Evolutionary conservation across 2,797 vertebrate species (phyloP).

Genomic region (Chloroceryle inda): DNA sequence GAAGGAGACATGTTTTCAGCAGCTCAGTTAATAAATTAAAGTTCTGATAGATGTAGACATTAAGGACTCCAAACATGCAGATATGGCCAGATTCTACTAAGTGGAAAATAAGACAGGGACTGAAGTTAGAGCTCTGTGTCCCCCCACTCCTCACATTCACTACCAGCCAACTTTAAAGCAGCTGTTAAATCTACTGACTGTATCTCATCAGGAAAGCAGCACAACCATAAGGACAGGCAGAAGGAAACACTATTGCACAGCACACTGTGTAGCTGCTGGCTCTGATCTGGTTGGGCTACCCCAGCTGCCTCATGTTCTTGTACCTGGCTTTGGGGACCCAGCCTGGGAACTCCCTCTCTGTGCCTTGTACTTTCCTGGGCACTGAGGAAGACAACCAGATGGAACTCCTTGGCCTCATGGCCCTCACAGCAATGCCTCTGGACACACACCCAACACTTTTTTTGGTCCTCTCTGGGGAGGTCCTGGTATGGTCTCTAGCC

Average conservation of each 20-base stretch:
- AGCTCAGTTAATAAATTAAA: neutral
- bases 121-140: neutral
- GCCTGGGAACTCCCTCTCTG: neutral
- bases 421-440: neutral
- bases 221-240: neutral
- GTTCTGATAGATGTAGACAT: neutral
- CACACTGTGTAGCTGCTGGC: neutral
- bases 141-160: neutral
- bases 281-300: neutral
- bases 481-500: neutral
- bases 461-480: neutral
- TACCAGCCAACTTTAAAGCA: neutral
- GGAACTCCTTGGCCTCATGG: accelerated
- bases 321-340: neutral
- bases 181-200: neutral
- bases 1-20: neutral
- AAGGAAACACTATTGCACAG: neutral
- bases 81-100: neutral
- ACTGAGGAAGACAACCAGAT: neutral
- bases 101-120: neutral
- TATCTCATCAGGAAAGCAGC: neutral
- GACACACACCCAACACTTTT: neutral
- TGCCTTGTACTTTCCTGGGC: neutral
- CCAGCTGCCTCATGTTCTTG: accelerated
- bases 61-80: neutral